Evolutionary conservation across 2,113 vertebrate species (phyloP).

Genomic region (Chaenocephalus aceratus): DNA sequence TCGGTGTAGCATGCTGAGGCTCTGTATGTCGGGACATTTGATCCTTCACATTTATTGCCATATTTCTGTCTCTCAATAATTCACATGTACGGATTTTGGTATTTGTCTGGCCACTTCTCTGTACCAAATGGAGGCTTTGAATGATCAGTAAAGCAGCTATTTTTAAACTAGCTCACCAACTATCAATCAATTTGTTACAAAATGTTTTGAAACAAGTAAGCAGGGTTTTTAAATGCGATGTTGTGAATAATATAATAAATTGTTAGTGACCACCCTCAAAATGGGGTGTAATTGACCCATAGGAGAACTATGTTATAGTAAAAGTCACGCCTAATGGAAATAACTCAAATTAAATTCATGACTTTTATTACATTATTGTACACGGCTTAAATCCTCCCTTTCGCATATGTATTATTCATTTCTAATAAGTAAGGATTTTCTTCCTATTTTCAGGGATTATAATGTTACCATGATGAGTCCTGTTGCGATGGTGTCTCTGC

Average conservation of each 20-base stretch:
- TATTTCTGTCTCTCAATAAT: conserved; percentile 3
- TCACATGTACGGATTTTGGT: not conserved
- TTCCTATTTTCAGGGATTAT: not conserved
- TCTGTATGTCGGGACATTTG: not conserved
- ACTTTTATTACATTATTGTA: not conserved
- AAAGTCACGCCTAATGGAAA: no score
- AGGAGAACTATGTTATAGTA: no score
- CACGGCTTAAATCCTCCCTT: not conserved
- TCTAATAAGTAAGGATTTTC: not conserved
- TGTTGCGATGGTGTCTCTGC: conserved; percentile 91
- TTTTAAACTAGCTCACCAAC: conserved; percentile 31
- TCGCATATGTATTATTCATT: not conserved
- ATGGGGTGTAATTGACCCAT: no score
- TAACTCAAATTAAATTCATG: no score
- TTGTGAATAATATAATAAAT: no score
- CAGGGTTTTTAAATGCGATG: no score
- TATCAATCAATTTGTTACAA: conserved; percentile 15
- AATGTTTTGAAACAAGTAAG: conserved; percentile 4
- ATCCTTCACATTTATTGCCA: not conserved
- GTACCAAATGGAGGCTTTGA: conserved; percentile 16
- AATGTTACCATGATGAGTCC: conserved; percentile 94
- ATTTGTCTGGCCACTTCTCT: not conserved
- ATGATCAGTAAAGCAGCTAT: conserved; percentile 37
- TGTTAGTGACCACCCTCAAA: no score
- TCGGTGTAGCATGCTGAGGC: conserved; percentile 5